phyloP scores from a whole-genome alignment of 92 coral and sea anemone genomes.

The Parazoanthus swiftii region DNA sequence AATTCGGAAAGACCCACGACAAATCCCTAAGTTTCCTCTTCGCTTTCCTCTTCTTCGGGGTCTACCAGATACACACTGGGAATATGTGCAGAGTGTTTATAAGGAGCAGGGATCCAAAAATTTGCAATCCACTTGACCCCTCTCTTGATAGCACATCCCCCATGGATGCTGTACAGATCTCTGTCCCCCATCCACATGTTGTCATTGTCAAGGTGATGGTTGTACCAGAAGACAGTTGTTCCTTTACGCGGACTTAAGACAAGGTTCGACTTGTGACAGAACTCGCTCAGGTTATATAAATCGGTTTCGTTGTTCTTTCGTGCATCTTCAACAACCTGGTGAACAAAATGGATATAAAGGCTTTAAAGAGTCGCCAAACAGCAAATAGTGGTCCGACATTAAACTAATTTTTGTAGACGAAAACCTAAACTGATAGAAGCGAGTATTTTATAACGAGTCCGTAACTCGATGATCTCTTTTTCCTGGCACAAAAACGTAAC shows the following conservation, averaged over 20 bases:
- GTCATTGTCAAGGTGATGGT: constrained; percentile 80
- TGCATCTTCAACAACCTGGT: constrained; percentile 30
- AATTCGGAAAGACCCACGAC: not conserved
- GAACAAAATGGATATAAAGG: not conserved
- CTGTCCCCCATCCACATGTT: constrained; percentile 88
- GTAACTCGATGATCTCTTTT: too few species aligned
- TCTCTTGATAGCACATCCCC: constrained; percentile 82
- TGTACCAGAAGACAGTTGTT: constrained; percentile 95
- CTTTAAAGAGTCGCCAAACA: not conserved
- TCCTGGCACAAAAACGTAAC: too few species aligned
- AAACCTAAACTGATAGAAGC: too few species aligned
- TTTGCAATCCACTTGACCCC: constrained; percentile 98
- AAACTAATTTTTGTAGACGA: too few species aligned
- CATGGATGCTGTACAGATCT: constrained; percentile 86
- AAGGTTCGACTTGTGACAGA: constrained; percentile 75
- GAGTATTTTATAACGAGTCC: too few species aligned
- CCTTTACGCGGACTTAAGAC: constrained; percentile 79
- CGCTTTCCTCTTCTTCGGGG: not conserved
- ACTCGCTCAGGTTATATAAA: constrained; percentile 71
- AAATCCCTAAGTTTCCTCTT: not conserved
- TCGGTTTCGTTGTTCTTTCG: constrained; percentile 47
- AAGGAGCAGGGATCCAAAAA: constrained; percentile 84
- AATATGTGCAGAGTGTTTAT: constrained; percentile 60
- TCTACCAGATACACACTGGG: constrained; percentile 42
- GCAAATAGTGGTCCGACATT: too few species aligned